phyloP scores from a whole-genome alignment of 1,140 invertebrate genomes.

The Penaeus vannamei region DNA sequence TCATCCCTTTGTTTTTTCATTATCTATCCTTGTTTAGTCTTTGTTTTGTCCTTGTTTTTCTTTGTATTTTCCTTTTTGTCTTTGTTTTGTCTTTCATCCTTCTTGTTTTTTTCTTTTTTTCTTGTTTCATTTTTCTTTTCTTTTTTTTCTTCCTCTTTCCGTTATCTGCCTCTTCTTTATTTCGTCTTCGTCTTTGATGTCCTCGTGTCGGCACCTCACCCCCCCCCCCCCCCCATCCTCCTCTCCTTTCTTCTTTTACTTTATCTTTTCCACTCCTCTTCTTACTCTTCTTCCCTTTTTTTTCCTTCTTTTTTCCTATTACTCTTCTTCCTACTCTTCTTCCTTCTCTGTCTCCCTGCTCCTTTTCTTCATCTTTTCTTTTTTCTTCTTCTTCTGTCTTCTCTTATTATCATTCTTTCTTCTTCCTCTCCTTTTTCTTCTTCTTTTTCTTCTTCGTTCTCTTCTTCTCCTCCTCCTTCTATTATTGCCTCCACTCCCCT shows the following conservation, averaged over 20 bases:
- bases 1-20: neutral
- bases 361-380: too few species aligned
- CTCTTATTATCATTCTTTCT: too few species aligned
- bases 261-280: neutral
- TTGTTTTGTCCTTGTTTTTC: neutral
- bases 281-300: neutral
- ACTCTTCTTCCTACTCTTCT: neutral
- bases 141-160: neutral
- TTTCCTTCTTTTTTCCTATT: neutral
- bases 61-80: neutral
- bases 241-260: neutral
- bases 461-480: too few species aligned
- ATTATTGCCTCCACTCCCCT: too few species aligned
- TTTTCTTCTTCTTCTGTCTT: too few species aligned
- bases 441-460: too few species aligned
- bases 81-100: too few species aligned
- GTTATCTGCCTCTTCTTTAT: neutral
- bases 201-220: neutral
- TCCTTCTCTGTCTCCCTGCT: neutral
- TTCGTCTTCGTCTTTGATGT: neutral
- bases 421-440: too few species aligned
- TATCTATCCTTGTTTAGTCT: neutral
- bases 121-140: neutral
- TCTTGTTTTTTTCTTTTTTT: neutral
- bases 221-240: neutral